phyloP scores from a whole-genome alignment of 2,888 invertebrate genomes.

The Rhagium mordax region DNA sequence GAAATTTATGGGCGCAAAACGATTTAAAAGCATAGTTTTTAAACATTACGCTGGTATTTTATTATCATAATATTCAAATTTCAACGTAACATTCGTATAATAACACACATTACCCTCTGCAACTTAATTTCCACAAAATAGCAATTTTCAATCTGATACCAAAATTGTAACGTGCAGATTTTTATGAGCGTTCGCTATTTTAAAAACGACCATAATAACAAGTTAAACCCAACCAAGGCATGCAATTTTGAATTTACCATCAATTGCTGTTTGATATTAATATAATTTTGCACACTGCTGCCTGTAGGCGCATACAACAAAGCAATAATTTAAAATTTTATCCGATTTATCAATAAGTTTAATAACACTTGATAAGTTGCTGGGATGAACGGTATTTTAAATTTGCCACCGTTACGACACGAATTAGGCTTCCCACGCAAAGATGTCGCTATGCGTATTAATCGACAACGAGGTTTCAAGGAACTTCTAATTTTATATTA shows the following conservation, averaged over 20 bases:
- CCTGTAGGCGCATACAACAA: conserved; percentile 58
- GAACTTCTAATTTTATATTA: neutral
- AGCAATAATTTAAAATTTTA: conserved; percentile 60
- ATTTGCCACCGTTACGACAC: conserved; percentile 24
- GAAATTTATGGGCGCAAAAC: conserved; percentile 7
- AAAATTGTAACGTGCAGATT: conserved; percentile 65
- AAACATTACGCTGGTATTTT: conserved; percentile 28
- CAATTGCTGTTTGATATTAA: conserved; percentile 68
- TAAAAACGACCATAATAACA: conserved; percentile 65
- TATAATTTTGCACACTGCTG: conserved; percentile 68
- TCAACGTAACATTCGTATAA: conserved; percentile 60
- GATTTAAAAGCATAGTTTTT: conserved; percentile 33
- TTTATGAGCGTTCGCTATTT: conserved; percentile 63
- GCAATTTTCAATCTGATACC: conserved; percentile 71
- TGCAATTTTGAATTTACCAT: conserved; percentile 70
- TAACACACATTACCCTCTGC: conserved; percentile 67
- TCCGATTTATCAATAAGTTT: conserved; percentile 56
- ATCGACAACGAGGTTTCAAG: conserved; percentile 3
- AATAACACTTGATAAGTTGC: neutral
- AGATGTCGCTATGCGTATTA: conserved; percentile 15
- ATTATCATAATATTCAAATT: conserved; percentile 63
- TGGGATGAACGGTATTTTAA: conserved; percentile 20
- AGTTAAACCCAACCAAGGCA: conserved; percentile 61
- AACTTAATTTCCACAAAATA: conserved; percentile 70
- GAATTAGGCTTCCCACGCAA: neutral